Percentiles rank a stretch among this genome's conserved stretches.
Conservation (phyloP, 2,888 invertebrate genomes). For the Meiosimyza platycephala region DNA sequence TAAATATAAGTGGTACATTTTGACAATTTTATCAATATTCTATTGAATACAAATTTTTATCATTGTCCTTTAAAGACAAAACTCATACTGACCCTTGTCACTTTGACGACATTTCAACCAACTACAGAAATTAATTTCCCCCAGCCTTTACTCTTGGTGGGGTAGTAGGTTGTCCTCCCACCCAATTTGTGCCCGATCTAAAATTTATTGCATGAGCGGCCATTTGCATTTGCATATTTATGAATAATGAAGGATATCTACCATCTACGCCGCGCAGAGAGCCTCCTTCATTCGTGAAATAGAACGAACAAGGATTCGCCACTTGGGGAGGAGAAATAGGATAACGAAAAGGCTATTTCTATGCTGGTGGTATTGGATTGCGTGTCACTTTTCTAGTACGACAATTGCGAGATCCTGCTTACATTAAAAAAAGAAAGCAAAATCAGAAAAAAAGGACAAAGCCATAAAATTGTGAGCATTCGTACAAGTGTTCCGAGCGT, state of each 20-base stretch:
- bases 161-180: constrained; percentile 4
- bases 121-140: not conserved
- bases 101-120: too few relatives aligned
- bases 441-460: constrained; percentile 17
- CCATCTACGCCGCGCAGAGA: constrained; percentile 25
- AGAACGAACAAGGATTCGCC: not conserved
- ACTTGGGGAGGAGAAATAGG: not conserved
- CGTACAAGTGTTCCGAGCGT: constrained; percentile 18
- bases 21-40: not conserved
- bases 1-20: not conserved
- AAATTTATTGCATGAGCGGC: constrained; percentile 61
- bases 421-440: too few relatives aligned
- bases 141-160: not conserved
- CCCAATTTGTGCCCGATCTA: constrained; percentile 55
- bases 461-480: constrained; percentile 34
- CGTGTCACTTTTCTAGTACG: constrained; percentile 6
- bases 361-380: not conserved
- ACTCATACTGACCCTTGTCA: not conserved
- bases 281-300: constrained; percentile 6
- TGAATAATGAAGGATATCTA: constrained; percentile 51
- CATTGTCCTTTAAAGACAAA: not conserved
- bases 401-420: constrained; percentile 19
- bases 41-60: not conserved
- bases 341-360: not conserved
- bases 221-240: constrained; percentile 66